Percentiles rank a stretch among this genome's conserved stretches.
phyloP scores from a whole-genome alignment of 2,888 invertebrate genomes.

The Ligdia adustata region DNA sequence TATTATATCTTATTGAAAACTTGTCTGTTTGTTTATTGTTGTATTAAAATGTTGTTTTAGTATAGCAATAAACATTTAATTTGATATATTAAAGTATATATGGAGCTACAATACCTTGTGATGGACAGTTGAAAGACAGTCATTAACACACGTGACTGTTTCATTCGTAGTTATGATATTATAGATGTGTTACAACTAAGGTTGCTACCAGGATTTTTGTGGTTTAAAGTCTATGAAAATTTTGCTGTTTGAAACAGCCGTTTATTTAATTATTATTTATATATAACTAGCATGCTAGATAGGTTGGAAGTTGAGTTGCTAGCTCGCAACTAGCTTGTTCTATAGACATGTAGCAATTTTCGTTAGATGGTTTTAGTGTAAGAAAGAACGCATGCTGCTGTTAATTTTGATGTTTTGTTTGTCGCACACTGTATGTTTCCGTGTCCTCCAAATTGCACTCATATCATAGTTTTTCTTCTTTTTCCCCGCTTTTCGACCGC shows the following conservation, averaged over 20 bases:
- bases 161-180: conserved; percentile 34
- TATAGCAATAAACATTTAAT: conserved; percentile 25
- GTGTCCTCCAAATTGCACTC: conserved; percentile 77
- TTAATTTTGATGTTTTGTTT: conserved; percentile 39
- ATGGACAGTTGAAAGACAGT: conserved; percentile 13
- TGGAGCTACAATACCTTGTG: conserved; percentile 1
- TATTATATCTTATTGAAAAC: neutral
- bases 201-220: conserved; percentile 75
- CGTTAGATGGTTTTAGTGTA: conserved; percentile 25
- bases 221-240: conserved; percentile 44
- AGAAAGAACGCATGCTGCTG: conserved; percentile 30
- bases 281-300: conserved; percentile 45
- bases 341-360: conserved; percentile 17
- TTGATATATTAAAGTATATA: conserved; percentile 20
- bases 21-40: conserved; percentile 16
- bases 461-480: conserved; percentile 71
- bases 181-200: conserved; percentile 52
- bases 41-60: conserved; percentile 23
- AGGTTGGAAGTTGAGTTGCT: conserved; percentile 37
- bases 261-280: conserved; percentile 39
- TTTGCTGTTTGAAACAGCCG: conserved; percentile 70
- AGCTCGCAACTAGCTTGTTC: conserved; percentile 35
- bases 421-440: conserved; percentile 66
- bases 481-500: conserved; percentile 64
- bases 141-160: conserved; percentile 18